Evolutionary conservation across 2,113 vertebrate genomes (phyloP).

Genomic region (Melanerpes formicivorus): DNA sequence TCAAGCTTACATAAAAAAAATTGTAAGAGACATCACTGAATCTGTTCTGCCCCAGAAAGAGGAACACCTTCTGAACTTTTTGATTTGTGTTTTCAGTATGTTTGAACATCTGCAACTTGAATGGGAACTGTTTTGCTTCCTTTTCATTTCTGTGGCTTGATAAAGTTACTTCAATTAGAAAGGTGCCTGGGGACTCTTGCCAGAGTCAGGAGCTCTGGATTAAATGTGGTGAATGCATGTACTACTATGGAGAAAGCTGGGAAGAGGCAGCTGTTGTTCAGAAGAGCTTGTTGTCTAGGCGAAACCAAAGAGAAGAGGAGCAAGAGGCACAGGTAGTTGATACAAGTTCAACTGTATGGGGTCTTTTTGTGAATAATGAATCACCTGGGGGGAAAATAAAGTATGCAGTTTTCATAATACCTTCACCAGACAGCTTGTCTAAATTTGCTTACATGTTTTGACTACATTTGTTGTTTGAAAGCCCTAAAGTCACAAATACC

Average conservation of each 20-base stretch:
- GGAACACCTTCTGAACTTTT: background rate
- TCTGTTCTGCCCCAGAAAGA: background rate
- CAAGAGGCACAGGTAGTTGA: background rate
- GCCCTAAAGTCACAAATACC: background rate
- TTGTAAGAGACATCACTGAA: background rate
- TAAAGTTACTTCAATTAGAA: background rate
- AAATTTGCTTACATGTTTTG: background rate
- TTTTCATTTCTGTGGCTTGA: background rate
- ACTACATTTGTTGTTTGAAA: background rate
- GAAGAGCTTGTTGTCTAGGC: background rate
- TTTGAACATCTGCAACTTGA: background rate
- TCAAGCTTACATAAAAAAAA: background rate
- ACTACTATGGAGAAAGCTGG: background rate
- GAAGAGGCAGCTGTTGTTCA: background rate
- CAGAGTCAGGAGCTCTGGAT: background rate
- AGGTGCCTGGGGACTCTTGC: background rate
- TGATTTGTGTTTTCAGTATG: background rate
- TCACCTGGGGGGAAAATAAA: background rate
- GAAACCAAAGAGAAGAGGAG: background rate
- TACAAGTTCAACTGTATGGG: background rate
- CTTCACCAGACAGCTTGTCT: background rate
- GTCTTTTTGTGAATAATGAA: background rate
- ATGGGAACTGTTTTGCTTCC: background rate
- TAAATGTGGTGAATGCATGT: background rate
- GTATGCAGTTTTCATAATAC: background rate